Base-by-base conservation (phyloP, 2,113 vertebrate genomes). In the Muscicapa adusta region DNA sequence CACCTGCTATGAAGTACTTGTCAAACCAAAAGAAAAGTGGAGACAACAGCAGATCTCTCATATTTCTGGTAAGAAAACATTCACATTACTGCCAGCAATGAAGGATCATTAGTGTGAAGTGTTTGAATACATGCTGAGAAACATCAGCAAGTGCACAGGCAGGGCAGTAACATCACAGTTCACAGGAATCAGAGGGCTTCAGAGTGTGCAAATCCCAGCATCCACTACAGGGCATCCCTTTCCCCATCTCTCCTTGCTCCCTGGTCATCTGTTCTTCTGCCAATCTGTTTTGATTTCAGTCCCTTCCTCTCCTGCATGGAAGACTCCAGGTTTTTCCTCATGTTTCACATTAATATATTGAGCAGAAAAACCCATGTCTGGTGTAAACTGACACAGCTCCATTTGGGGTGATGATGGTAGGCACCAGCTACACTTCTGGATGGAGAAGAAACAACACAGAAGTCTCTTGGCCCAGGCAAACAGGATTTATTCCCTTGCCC, bases 21-120 rank as follows among this genome's bases (percentile, higher is more conserved):
- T 94, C 85, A 85, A 82, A 53, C 53, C 72, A 89, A 62, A 77
- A 92, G 79, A 50, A 68, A 68, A 92, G 72, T 79, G 56, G 88
- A 90, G 74, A 70, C 25, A 75, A 80, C 26, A 12, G 91, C 93
- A 96, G 86, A 85, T 79, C 79, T 91, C 78, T 75, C 31, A 0
- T 63, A 68, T 92, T 25, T 3, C 73, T 74, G 70, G 60, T 75
- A 66, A 87, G 93, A 86, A 91, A 70, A 75, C 66, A 87, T 88
- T 76, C 51, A 67, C 75, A 62, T 89, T 91, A 58, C 68, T 34
- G 38, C 73, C 83, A 5, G 4, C 81, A n/a, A 10, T 43, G 78
- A 92, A 83, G 25, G 63, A 66, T 85, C 51, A 48, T 72, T 79
- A 85, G 54, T 20, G 68, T 57, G 75, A 92, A 91, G 61, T 65